Conservation (phyloP, 2,797 vertebrate species). For the Acridotheres tristis region DNA sequence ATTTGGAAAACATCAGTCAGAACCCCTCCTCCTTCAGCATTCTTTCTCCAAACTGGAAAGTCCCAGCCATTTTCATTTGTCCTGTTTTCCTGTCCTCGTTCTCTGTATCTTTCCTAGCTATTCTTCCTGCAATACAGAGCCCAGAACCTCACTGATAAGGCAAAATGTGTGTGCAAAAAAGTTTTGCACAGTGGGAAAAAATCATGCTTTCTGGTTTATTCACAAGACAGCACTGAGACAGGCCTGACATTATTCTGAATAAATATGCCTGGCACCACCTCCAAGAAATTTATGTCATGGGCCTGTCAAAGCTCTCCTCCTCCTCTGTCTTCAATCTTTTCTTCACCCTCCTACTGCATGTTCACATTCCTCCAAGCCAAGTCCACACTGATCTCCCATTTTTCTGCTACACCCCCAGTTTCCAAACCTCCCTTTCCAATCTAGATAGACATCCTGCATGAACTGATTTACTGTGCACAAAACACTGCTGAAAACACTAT, state of each 20-base stretch:
- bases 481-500: neutral
- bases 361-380: constrained; percentile 60
- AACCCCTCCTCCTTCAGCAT: neutral
- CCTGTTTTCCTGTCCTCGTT: neutral
- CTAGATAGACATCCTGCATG: neutral
- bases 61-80: neutral
- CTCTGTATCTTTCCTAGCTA: neutral
- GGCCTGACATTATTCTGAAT: constrained; percentile 47
- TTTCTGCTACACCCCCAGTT: constrained; percentile 35
- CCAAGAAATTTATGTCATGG: constrained; percentile 52
- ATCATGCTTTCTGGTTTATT: constrained; percentile 34
- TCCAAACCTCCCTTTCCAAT: constrained; percentile 5
- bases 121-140: neutral
- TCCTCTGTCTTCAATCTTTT: constrained; percentile 64
- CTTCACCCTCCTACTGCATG: constrained; percentile 64
- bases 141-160: neutral
- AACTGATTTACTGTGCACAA: neutral
- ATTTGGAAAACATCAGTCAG: neutral
- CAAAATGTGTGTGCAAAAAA: neutral
- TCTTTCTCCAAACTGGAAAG: neutral
- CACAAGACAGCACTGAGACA: constrained; percentile 41
- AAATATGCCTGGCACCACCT: constrained; percentile 61
- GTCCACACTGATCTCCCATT: constrained; percentile 39
- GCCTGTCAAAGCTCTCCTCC: constrained; percentile 68
- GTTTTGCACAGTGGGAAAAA: constrained; percentile 24